Evolutionary conservation across 2,888 invertebrate species (phyloP).

Genomic region (Mechanitis messenoides): DNA sequence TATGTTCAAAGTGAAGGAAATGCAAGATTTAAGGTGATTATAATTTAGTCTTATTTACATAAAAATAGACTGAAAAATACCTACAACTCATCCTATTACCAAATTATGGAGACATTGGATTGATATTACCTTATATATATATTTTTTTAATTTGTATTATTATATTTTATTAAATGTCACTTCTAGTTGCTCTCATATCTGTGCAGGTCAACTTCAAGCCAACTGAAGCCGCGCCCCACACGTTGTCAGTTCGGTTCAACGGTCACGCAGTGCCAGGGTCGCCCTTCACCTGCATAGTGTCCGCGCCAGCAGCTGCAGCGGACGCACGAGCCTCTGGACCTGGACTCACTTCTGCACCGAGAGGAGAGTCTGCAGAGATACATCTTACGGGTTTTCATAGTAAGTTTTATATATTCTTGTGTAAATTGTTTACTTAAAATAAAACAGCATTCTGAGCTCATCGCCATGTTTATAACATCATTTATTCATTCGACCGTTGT

Average conservation of each 20-base stretch:
- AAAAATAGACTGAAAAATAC: too few species aligned
- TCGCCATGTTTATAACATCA: too few species aligned
- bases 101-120: too few species aligned
- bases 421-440: background rate
- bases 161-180: too few species aligned
- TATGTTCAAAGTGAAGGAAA: slow-evolving; percentile 98
- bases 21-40: slow-evolving; percentile 89
- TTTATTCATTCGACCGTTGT: too few species aligned
- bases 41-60: too few species aligned
- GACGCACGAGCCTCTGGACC: slow-evolving; percentile 66
- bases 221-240: slow-evolving; percentile 93
- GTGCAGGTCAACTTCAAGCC: slow-evolving; percentile 95
- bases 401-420: slow-evolving; percentile 12
- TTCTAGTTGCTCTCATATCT: background rate
- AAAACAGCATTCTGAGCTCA: too few species aligned
- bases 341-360: slow-evolving; percentile 57
- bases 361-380: slow-evolving; percentile 63
- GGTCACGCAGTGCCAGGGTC: slow-evolving; percentile 89
- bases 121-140: too few species aligned
- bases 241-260: slow-evolving; percentile 90
- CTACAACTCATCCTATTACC: too few species aligned
- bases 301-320: slow-evolving; percentile 62
- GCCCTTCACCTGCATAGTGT: slow-evolving; percentile 93
- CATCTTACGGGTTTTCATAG: slow-evolving; percentile 66
- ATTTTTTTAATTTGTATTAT: slow-evolving; percentile 3